Base-by-base conservation (phyloP, 2,888 invertebrate genomes). In the Tipula helvola region DNA sequence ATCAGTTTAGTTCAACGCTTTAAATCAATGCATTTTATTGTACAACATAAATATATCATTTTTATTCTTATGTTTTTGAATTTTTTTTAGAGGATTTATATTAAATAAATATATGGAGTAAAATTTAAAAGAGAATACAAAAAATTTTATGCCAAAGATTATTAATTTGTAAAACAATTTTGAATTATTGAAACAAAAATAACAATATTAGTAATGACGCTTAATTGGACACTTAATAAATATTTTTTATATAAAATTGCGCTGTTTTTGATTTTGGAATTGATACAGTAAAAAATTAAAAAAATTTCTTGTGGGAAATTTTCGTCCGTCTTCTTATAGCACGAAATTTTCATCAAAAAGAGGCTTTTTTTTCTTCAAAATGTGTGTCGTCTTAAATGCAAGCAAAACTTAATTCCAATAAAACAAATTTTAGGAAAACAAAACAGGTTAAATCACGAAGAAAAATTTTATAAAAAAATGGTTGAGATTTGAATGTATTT, bases 1-100 rank as follows among this genome's bases (percentile, higher is more conserved):
- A 93, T 90, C 92, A 92, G 89, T 92, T 91, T 85, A 88, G 36
- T 36, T 47, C 86, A 44, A 85, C 42, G 42, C 85, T 39, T 39
- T 39, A 39, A 28, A 39, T 39, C 39, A 39, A 39, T 39, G 7
- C 7, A 39, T 7, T 4, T 39, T 39, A 39, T 39, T 7, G 7
- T 39, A 7, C 39, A 39, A 39, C 39, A 39, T 7, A 39, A 39
- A 39, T 5, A 39, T 7, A 39, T 39, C 39, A 39, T 39, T 44
- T 44, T 44, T 41, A 2, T 41, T 44, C 8, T 44, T 12, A 12
- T 12, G 12, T 7, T 44, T 44, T 44, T 44, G 44, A 44, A 12
- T 44, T 44, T 44, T 44, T 52, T 52, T 52, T 52, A 52, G 52
- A 52, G 3, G 52, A 52, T 52, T 52, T 52, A 52, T 52, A 52